Evolutionary conservation across 2,797 vertebrate species (phyloP), one percentile per base, ranked within the genome.

Genomic region (Lepidocolaptes lacrymiger): DNA sequence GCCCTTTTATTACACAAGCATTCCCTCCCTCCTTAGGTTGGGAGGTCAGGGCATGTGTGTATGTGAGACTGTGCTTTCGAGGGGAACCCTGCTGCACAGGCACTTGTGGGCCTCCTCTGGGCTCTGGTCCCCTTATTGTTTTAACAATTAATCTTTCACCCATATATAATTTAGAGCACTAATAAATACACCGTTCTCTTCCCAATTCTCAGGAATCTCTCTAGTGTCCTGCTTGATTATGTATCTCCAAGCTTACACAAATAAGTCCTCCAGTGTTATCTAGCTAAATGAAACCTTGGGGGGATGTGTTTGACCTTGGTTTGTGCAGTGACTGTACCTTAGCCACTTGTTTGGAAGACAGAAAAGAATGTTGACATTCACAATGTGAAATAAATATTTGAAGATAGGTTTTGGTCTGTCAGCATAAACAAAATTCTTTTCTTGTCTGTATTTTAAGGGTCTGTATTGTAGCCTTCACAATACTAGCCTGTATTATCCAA

Each of bases 311-410:
- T 96, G 96, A 93, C 97, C 89, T 96, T 91, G 79, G 37, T 61
- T 92, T 89, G 44, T 91, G 44, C 58, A 78, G 83, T 85, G 59
- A 79, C 72, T 88, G 16, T 92, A 88, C 69, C 56, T 91, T 96
- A 89, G 85, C 71, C 64, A 21, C 80, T 92, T 92, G 69, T 93
- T 56, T 44, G 62, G 67, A 96, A 95, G 91, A 90, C 85, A 78
- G 84, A 91, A 71, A 91, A 68, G 74, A 80, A 72, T 92, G 92
- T 96, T 88, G 89, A 92, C 58, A n/a, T 94, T 95, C 61, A 63
- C 88, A 68, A 41, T 66, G 77, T 92, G 86, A 95, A 95, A 89
- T 77, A 96, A 93, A 86, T 96, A 79, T 84, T 94, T 96, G 96
- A 94, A 94, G 85, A 77, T 79, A 85, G 51, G 36, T 94, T 95